Conservation (phyloP, 2,888 invertebrate species). For the Dichetophora obliterata region DNA sequence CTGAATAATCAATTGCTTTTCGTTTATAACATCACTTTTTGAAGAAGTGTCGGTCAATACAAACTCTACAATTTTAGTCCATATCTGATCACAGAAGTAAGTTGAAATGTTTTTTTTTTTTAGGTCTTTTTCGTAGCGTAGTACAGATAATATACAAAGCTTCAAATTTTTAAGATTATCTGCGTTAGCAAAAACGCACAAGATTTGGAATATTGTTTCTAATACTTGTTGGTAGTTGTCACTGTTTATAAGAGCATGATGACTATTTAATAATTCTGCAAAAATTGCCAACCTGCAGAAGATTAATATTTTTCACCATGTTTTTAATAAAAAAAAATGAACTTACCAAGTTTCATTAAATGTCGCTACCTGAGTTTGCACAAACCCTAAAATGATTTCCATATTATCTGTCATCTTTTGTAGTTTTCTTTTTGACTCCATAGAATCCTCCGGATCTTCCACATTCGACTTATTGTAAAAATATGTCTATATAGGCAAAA, state of each 20-base stretch:
- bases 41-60: constrained; percentile 58
- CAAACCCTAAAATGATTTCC: constrained; percentile 54
- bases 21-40: constrained; percentile 54
- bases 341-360: constrained; percentile 62
- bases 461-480: constrained; percentile 53
- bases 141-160: constrained; percentile 53
- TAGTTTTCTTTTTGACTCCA: constrained; percentile 55
- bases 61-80: constrained; percentile 55
- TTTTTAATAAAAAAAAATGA: background rate
- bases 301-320: background rate
- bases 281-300: constrained; percentile 60
- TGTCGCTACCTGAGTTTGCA: constrained; percentile 49
- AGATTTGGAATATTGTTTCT: constrained; percentile 47
- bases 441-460: constrained; percentile 21
- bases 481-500: constrained; percentile 50
- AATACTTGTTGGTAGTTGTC: constrained; percentile 59
- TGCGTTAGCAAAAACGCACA: constrained; percentile 54
- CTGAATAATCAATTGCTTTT: constrained; percentile 61
- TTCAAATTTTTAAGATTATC: constrained; percentile 56
- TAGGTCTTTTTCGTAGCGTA: constrained; percentile 51
- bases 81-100: constrained; percentile 48
- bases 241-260: constrained; percentile 54
- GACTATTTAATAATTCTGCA: constrained; percentile 56
- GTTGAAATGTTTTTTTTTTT: constrained; percentile 40
- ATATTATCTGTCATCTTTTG: constrained; percentile 52